Evolutionary conservation across 2,797 vertebrate genomes (phyloP).

Genomic region (Leuciscus waleckii): DNA sequence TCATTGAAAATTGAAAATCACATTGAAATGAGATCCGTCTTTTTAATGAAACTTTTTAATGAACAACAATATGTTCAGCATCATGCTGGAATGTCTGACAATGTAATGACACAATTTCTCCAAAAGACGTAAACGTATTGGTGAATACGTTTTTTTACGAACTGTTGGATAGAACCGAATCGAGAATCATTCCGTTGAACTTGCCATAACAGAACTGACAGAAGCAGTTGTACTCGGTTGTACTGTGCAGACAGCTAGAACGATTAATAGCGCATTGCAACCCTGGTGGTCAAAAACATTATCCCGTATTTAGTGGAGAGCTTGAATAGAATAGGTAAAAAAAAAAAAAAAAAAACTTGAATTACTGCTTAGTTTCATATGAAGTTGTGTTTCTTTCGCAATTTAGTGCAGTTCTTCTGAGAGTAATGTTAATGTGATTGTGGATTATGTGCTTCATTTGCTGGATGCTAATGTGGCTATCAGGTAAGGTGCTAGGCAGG

Average conservation of each 20-base stretch:
- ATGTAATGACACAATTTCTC: too few relatives aligned
- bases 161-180: too few relatives aligned
- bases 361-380: neutral
- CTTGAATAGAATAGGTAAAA: neutral
- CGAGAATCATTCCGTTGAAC: too few relatives aligned
- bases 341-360: neutral
- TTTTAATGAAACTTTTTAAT: too few relatives aligned
- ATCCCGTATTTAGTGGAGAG: neutral
- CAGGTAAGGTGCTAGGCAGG: neutral
- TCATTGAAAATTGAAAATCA: too few relatives aligned
- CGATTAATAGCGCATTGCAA: neutral
- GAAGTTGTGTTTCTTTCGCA: neutral
- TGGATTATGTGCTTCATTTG: neutral
- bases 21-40: too few relatives aligned
- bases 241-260: neutral
- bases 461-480: neutral
- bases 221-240: neutral
- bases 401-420: neutral
- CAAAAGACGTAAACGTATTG: too few relatives aligned
- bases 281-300: neutral
- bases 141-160: too few relatives aligned
- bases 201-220: too few relatives aligned
- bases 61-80: too few relatives aligned
- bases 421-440: neutral
- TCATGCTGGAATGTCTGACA: too few relatives aligned